phyloP scores from a whole-genome alignment of 2,113 vertebrate species.

The Rhynchomys soricoides region DNA sequence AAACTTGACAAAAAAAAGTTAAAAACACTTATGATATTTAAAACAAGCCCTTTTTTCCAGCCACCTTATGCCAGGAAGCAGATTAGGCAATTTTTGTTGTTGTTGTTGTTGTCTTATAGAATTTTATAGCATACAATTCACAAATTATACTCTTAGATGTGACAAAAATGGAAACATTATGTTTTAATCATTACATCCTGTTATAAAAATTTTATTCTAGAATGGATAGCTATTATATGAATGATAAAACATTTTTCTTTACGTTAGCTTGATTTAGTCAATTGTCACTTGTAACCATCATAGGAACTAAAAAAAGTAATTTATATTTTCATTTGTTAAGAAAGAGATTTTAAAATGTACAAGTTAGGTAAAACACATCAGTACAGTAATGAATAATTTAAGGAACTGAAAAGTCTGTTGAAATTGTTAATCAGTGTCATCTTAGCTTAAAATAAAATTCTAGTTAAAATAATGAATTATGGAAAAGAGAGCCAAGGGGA shows the following conservation, averaged over 20 bases:
- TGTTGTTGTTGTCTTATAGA: neutral
- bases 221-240: neutral
- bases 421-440: neutral
- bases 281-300: conserved; percentile 51
- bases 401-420: neutral
- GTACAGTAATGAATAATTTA: neutral
- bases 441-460: neutral
- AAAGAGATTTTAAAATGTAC: neutral
- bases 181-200: neutral
- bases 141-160: neutral
- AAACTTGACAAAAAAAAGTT: neutral
- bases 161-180: neutral
- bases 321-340: neutral
- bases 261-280: conserved; percentile 13
- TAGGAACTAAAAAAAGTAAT: neutral
- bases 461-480: neutral
- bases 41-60: neutral
- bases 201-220: neutral
- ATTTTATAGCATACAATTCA: neutral
- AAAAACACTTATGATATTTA: neutral
- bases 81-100: neutral
- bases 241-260: neutral
- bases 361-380: neutral
- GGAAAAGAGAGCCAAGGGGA: neutral
- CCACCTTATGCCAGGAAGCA: neutral